phyloP scores from a whole-genome alignment of 2,113 vertebrate genomes.

The Oxygymnocypris stewartii region DNA sequence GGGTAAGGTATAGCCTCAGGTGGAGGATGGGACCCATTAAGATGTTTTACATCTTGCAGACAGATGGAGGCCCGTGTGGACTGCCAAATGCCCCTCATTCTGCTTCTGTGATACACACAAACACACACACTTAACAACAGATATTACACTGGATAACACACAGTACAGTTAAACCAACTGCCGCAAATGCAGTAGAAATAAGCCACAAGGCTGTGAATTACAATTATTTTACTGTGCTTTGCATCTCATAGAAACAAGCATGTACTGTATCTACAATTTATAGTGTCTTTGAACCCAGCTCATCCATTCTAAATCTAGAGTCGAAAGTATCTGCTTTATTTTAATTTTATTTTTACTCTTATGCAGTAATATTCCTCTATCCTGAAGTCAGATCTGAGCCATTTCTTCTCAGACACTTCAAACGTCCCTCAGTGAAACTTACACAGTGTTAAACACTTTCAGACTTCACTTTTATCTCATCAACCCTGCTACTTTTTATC shows the following conservation, averaged over 20 bases:
- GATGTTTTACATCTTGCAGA: constrained; percentile 60
- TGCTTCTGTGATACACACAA: constrained; percentile 28
- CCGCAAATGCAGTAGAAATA: background rate
- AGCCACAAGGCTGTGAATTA: background rate
- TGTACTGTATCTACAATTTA: background rate
- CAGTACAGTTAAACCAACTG: background rate
- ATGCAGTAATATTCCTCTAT: background rate
- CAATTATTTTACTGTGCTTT: background rate
- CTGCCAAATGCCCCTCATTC: constrained; percentile 48
- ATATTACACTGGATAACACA: constrained; percentile 11
- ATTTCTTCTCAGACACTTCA: constrained; percentile 37
- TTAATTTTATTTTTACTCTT: background rate
- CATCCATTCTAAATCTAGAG: background rate
- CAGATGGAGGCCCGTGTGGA: constrained; percentile 52
- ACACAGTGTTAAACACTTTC: constrained; percentile 47
- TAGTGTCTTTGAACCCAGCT: background rate
- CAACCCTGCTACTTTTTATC: constrained; percentile 44
- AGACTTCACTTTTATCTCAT: constrained; percentile 51
- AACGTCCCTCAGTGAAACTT: constrained; percentile 41
- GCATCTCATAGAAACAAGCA: background rate
- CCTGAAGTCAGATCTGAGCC: background rate
- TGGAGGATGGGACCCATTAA: constrained; percentile 53
- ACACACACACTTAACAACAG: constrained; percentile 13
- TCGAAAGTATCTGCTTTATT: background rate
- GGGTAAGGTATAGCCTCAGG: constrained; percentile 53